Evolutionary conservation across 2,888 invertebrate species (phyloP).

Genomic region (Slavum lentiscoides): DNA sequence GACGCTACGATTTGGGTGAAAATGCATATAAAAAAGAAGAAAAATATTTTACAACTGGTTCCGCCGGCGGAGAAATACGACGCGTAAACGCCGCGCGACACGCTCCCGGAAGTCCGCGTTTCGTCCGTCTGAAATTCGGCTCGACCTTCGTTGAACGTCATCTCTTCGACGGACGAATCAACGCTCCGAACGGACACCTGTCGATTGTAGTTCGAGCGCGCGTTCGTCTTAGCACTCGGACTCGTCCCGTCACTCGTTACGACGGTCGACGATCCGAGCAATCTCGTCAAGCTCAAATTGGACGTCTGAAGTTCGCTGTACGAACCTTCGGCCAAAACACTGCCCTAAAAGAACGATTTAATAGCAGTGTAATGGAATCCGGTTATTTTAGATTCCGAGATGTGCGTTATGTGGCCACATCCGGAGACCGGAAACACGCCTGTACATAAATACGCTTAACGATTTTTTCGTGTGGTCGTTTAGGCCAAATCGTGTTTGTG

Average conservation of each 20-base stretch:
- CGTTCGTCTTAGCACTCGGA: slow-evolving; percentile 55
- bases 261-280: slow-evolving; percentile 63
- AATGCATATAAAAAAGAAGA: slow-evolving; percentile 68
- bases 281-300: slow-evolving; percentile 76
- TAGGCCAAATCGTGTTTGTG: no score
- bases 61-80: slow-evolving; percentile 76
- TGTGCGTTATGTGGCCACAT: no score
- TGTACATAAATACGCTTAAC: no score
- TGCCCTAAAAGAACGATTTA: slow-evolving; percentile 59
- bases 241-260: slow-evolving; percentile 61
- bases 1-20: slow-evolving; percentile 67
- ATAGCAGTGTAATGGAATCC: no score
- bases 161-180: slow-evolving; percentile 56
- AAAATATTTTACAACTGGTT: slow-evolving; percentile 65
- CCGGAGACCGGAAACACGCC: no score
- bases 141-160: neutral
- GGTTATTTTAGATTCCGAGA: no score
- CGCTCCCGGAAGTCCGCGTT: slow-evolving; percentile 67
- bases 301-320: slow-evolving; percentile 73
- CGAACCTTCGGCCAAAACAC: slow-evolving; percentile 63
- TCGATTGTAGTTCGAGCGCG: slow-evolving; percentile 13
- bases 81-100: slow-evolving; percentile 67
- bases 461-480: no score
- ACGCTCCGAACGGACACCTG: slow-evolving; percentile 56
- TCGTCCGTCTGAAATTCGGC: slow-evolving; percentile 61